phyloP scores from a whole-genome alignment of 2,113 vertebrate genomes.

The Sorex fumeus region DNA sequence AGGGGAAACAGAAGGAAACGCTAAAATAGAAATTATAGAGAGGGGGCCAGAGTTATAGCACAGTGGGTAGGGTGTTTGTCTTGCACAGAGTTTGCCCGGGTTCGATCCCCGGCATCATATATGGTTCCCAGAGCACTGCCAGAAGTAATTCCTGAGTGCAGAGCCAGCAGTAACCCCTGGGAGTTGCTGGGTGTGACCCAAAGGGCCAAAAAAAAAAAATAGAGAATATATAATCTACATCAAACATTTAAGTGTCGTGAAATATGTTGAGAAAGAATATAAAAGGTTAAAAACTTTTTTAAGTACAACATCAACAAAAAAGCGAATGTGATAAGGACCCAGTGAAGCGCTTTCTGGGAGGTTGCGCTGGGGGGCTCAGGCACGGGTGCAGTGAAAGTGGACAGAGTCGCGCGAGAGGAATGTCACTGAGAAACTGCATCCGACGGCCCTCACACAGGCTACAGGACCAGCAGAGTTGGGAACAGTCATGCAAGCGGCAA shows the following conservation, averaged over 20 bases:
- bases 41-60: too few species aligned
- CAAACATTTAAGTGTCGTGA: not conserved
- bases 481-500: not conserved
- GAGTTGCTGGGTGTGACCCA: too few species aligned
- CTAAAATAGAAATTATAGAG: not conserved
- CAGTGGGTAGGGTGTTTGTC: too few species aligned
- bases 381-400: not conserved
- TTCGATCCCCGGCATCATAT: too few species aligned
- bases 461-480: conserved; percentile 42
- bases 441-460: not conserved
- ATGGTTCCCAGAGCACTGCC: too few species aligned
- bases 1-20: not conserved
- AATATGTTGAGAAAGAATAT: conserved; percentile 22
- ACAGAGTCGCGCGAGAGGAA: too few species aligned
- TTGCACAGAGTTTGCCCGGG: too few species aligned
- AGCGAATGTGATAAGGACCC: not conserved
- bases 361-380: not conserved
- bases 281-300: not conserved
- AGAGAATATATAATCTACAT: not conserved
- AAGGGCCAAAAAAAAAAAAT: too few species aligned
- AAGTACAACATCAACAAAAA: not conserved
- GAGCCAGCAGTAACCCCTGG: too few species aligned
- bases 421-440: conserved; percentile 13
- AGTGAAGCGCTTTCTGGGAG: not conserved
- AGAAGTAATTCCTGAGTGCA: too few species aligned